A percentile compares a stretch with the other conserved stretches of the same genome.
Conservation (phyloP, 2,888 invertebrate species). For the Protophormia terraenovae region DNA sequence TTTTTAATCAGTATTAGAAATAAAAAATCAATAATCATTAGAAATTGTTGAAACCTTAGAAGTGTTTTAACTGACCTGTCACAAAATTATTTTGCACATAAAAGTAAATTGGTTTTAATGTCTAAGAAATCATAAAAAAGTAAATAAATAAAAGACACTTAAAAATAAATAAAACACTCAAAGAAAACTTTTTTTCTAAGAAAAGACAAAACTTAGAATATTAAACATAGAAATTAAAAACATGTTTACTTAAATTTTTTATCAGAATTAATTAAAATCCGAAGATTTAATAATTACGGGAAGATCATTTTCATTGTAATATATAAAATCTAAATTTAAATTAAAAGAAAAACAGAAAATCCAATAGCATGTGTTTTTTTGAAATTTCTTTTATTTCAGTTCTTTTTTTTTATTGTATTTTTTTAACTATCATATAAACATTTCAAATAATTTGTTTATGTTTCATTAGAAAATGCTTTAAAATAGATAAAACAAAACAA, state of each 20-base stretch:
- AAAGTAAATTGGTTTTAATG: constrained; percentile 34
- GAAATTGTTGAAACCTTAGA: constrained; percentile 46
- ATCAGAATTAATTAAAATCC: too few species aligned
- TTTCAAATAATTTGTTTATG: constrained; percentile 10
- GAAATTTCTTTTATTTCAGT: too few species aligned
- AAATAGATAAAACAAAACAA: too few species aligned
- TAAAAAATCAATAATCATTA: constrained; percentile 50
- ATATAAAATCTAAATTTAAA: too few species aligned
- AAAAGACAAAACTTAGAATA: too few species aligned
- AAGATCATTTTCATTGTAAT: too few species aligned
- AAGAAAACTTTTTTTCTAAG: too few species aligned
- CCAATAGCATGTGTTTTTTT: background rate
- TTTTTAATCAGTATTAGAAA: background rate
- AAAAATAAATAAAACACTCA: background rate
- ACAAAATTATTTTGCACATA: constrained; percentile 16
- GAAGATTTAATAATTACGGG: too few species aligned
- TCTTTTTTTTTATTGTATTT: too few species aligned
- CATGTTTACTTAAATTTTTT: too few species aligned
- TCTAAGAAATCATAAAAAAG: constrained; percentile 29
- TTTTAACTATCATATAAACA: background rate
- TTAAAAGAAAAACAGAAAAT: too few species aligned
- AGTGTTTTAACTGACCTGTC: constrained; percentile 52
- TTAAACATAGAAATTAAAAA: too few species aligned
- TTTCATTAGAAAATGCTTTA: background rate
- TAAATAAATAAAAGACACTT: background rate